Conservation (phyloP, 2,888 invertebrate genomes). For the Scaeva pyrastri region DNA sequence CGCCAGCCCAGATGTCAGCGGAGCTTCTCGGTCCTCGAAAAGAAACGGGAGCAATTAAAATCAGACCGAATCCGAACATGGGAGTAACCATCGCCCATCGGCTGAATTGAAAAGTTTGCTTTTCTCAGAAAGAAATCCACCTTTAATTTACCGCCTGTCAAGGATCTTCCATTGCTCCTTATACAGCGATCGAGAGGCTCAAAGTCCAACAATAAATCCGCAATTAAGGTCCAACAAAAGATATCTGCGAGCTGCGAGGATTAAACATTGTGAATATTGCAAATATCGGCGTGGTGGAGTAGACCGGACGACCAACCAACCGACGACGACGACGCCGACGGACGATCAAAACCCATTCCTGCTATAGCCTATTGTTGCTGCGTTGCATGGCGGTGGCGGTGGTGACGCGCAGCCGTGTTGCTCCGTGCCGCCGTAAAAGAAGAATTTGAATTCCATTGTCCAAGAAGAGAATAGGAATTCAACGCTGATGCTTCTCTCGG, state of each 20-base stretch:
- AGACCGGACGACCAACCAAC: no score
- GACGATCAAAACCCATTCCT: constrained; percentile 16
- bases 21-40: background rate
- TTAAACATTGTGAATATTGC: constrained; percentile 60
- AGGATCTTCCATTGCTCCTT: constrained; percentile 25
- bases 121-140: constrained; percentile 56
- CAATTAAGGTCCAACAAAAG: constrained; percentile 69
- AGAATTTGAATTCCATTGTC: constrained; percentile 62
- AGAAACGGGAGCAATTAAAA: constrained; percentile 61
- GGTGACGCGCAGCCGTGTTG: background rate
- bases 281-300: constrained; percentile 23
- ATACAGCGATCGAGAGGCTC: constrained; percentile 24
- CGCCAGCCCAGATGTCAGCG: constrained; percentile 22
- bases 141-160: constrained; percentile 64
- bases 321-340: background rate
- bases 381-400: background rate
- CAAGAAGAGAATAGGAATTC: constrained; percentile 54
- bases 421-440: background rate
- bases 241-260: constrained; percentile 24
- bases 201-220: constrained; percentile 63
- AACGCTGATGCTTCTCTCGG: constrained; percentile 29
- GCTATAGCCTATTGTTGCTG: constrained; percentile 25
- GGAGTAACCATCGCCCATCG: constrained; percentile 48
- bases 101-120: constrained; percentile 26
- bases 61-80: constrained; percentile 41